These are phyloP conservation scores for Gymnothorax reevesii DNA, from an alignment of 2,797 vertebrate genomes.

Conservation along the genomic window DNA sequence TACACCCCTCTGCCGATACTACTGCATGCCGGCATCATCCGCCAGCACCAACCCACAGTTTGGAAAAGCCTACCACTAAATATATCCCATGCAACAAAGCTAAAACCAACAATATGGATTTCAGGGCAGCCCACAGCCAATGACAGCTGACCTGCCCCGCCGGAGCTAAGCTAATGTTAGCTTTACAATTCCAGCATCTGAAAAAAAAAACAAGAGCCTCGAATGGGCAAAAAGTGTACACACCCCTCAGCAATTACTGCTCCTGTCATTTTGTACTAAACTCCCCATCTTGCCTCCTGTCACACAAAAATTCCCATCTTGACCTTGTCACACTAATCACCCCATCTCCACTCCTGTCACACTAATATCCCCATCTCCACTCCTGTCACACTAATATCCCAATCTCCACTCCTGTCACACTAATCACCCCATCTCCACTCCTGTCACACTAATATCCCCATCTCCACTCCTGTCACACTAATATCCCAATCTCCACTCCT, in stretches of 20 bases:
- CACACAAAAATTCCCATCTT: neutral
- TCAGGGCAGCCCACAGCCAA: constrained; percentile 70
- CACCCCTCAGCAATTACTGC: too few species aligned
- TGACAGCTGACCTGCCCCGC: constrained; percentile 62
- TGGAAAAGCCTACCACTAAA: constrained; percentile 82
- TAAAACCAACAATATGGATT: constrained; percentile 80
- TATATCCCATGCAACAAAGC: constrained; percentile 78
- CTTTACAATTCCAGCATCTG: constrained; percentile 64
- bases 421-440: too few species aligned
- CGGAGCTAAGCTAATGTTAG: constrained; percentile 65
- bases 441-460: too few species aligned
- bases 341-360: too few species aligned
- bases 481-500: too few species aligned
- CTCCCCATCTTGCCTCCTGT: too few species aligned
- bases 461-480: too few species aligned
- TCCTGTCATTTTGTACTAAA: neutral
- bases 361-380: too few species aligned
- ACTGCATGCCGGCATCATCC: constrained; percentile 67
- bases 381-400: too few species aligned
- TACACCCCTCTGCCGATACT: constrained; percentile 56
- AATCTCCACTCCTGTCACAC: too few species aligned
- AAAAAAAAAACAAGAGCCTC: constrained; percentile 54
- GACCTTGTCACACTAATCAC: neutral
- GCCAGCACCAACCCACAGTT: constrained; percentile 60
- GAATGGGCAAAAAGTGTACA: neutral